Evolutionary conservation across 2,888 invertebrate species (phyloP), one percentile per base, ranked within the genome.

Genomic region (Priocnemis perturbator): DNA sequence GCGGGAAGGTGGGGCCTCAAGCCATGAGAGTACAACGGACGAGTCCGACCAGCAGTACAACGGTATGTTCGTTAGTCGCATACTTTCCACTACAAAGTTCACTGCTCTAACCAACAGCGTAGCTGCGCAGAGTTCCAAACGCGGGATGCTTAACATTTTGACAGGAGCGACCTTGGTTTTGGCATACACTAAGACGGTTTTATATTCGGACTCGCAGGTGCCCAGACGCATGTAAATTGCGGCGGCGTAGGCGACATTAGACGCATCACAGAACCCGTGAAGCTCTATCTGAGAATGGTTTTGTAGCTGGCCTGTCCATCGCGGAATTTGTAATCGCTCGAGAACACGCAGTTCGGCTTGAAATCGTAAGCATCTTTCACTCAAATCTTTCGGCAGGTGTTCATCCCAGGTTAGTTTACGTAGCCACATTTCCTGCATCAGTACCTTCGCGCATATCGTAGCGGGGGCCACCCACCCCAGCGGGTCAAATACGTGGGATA

Each of bases 381-480:
- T 5, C 2, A 53, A 11, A 11, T 53, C 5, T 7, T 9, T 5
- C 4, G 53, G 53, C 5, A 21, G 5, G 3, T 9, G 7, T 4
- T 17, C 5, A 20, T 53, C 53, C 53, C 53, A 53, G 21, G 7
- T 17, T 15, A 7, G 15, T 14, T 48, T 15, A 21, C 21, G 2
- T 9, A 23, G n/a, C 60, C 48, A 48, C 14, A 60, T 20, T 11
- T 48, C 23, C n/a, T 60, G 48, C 48, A 60, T 15, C 3, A 60
- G 23, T 2, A 60, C 48, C 26, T 60, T 60, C 1, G 60, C 48
- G 5, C 5, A 2, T 1, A 48, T 23, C 2, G 21, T 7, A 2
- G 48, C 48, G 4, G 60, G 60, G 1, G 60, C 15, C n/a, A 60
- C 15, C 60, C 60, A 60, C 2, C 60, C 60, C 2, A 60, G 26